phyloP scores from a whole-genome alignment of 2,888 invertebrate species.

The Chaetoderma sp. region DNA sequence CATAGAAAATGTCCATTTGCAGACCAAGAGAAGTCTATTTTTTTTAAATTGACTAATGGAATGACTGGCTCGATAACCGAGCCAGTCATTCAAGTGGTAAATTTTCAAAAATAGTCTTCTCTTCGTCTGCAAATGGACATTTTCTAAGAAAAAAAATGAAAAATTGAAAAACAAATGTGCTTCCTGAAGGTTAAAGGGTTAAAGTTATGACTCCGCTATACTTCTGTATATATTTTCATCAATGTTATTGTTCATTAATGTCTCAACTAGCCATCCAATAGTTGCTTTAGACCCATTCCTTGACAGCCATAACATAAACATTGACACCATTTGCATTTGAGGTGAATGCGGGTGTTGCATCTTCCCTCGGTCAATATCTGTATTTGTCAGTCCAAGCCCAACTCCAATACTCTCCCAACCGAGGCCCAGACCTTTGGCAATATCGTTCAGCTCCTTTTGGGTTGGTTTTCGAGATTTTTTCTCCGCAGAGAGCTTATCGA shows the following conservation, averaged over 20 bases:
- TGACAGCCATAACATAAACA: conserved; percentile 19
- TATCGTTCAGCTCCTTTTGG: conserved; percentile 14
- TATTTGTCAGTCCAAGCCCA: conserved; percentile 10
- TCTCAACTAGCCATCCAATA: neutral
- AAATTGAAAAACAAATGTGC: no score
- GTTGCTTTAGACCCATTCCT: conserved; percentile 12
- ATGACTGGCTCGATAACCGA: no score
- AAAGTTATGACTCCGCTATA: no score
- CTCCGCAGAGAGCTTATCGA: conserved; percentile 7
- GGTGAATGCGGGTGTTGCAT: neutral
- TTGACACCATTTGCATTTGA: conserved; percentile 2
- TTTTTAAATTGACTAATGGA: no score
- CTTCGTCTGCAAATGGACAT: no score
- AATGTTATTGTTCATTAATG: neutral
- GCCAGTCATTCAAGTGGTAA: no score
- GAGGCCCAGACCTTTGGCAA: conserved; percentile 11
- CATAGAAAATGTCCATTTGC: no score
- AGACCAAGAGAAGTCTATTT: no score
- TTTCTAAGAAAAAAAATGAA: no score
- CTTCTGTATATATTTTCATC: no score
- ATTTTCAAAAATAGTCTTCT: no score
- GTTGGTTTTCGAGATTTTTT: neutral
- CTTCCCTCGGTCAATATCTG: conserved; percentile 14
- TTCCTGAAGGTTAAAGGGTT: no score
- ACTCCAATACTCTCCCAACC: conserved; percentile 21